Base-by-base conservation (phyloP, 92 coral and sea anemone species). In the Bergia sp. region DNA sequence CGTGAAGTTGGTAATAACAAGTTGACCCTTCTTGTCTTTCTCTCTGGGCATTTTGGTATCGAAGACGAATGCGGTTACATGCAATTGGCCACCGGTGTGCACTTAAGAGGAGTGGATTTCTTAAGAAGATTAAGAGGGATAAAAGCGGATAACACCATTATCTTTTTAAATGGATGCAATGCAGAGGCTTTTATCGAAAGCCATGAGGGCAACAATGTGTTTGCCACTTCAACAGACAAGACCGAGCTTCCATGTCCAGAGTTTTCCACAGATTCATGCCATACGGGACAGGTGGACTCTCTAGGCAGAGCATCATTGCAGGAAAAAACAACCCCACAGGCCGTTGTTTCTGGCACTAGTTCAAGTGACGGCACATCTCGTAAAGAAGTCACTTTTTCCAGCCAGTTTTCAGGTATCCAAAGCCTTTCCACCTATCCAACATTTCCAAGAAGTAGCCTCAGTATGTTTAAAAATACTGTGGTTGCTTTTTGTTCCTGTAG, bases 401-500 rank as follows among this genome's bases (percentile, higher is more conserved):
- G n/a, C 36, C 73, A 67, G 73, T 20, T 3, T 20, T 20, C 7
- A 0, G 0, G 0, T 67, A 13, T 1, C 23, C 9, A 67, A 67
- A 67, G 7, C 37, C 73, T 1, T 16, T 37, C 8, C 23, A 2
- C 36, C 23, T 21, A 5, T 21, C 8, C 73, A 67, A 53, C 53
- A 20, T 23, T 23, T 38, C 15, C 20, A 40, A 12, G 36, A 38
- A 42, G 38, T 39, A 76, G 21, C 16, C 23, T 76, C 20, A 76
- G 5, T 16, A 4, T 8, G 47, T 38, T 13, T n/a, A 76, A 76
- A 7, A 40, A 40, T 20, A 76, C 9, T 39, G 47, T 76, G 50
- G 80, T 20, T 76, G 53, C n/a, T 39, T 76, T 76, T 42, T 76
- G 80, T 43, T 50, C 80, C 80, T 10, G 80, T 76, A 36, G 50